phyloP scores from a whole-genome alignment of 53 echinoderm and acorn worm genomes.

The Patiria pectinifera region DNA sequence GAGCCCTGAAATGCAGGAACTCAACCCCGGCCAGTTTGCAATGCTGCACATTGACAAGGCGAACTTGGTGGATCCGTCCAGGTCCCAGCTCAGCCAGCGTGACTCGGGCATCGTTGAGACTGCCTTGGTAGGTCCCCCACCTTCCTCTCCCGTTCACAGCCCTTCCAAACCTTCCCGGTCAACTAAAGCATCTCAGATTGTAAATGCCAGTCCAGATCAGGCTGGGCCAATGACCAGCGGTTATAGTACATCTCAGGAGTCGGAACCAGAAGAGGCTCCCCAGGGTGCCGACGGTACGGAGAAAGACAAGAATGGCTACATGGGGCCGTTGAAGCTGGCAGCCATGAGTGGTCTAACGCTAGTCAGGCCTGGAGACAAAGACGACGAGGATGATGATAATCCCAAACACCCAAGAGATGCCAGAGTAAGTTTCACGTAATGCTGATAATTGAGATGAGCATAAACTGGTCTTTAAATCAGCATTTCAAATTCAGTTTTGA shows the following conservation, averaged over 20 bases:
- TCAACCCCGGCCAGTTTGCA: constrained; percentile 78
- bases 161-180: constrained; percentile 13
- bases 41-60: constrained; percentile 78
- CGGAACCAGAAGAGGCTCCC: constrained; percentile 55
- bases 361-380: constrained; percentile 78
- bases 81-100: constrained; percentile 19
- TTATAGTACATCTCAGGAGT: constrained; percentile 78
- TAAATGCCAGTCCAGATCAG: constrained; percentile 63
- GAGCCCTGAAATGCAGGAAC: constrained; percentile 81
- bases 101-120: constrained; percentile 54
- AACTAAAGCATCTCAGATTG: constrained; percentile 28
- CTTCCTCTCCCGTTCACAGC: constrained; percentile 39
- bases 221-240: constrained; percentile 74
- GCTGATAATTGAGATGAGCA: neutral
- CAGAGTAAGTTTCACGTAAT: constrained; percentile 72
- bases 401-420: constrained; percentile 93
- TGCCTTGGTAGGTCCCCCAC: constrained; percentile 39
- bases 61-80: constrained; percentile 62
- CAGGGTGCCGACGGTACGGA: constrained; percentile 41
- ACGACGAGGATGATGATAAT: constrained; percentile 70
- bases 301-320: constrained; percentile 69
- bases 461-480: neutral
- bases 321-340: constrained; percentile 96
- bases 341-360: constrained; percentile 97
- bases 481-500: neutral